phyloP scores from a whole-genome alignment of 2,113 vertebrate genomes.

The Equus quagga region DNA sequence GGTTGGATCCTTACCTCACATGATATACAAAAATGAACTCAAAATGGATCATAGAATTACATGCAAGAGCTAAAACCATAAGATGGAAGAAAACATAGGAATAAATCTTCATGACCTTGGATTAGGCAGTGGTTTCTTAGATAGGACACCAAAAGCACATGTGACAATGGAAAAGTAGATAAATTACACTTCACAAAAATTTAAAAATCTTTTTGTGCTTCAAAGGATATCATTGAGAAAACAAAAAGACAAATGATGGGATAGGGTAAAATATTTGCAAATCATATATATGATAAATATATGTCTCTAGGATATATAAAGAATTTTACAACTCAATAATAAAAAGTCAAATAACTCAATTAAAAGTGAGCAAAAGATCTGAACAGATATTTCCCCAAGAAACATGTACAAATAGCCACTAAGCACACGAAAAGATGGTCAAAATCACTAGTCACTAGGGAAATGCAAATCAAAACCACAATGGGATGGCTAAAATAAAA shows the following conservation, averaged over 20 bases:
- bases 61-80: background rate
- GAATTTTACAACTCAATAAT: background rate
- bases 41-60: background rate
- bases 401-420: background rate
- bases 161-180: background rate
- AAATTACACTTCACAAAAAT: background rate
- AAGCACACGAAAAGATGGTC: background rate
- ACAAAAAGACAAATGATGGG: background rate
- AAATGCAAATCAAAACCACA: background rate
- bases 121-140: background rate
- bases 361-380: background rate
- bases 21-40: too few relatives aligned
- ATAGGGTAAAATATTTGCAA: background rate
- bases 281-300: background rate
- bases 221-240: background rate
- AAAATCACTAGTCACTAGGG: background rate
- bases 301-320: background rate
- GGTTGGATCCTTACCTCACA: too few relatives aligned
- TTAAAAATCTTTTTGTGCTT: background rate
- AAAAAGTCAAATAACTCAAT: background rate
- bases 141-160: background rate
- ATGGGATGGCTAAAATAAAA: background rate
- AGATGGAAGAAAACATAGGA: background rate
- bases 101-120: background rate
- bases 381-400: background rate